Conservation (phyloP, 2,888 invertebrate species). For the Hemaris fuciformis region DNA sequence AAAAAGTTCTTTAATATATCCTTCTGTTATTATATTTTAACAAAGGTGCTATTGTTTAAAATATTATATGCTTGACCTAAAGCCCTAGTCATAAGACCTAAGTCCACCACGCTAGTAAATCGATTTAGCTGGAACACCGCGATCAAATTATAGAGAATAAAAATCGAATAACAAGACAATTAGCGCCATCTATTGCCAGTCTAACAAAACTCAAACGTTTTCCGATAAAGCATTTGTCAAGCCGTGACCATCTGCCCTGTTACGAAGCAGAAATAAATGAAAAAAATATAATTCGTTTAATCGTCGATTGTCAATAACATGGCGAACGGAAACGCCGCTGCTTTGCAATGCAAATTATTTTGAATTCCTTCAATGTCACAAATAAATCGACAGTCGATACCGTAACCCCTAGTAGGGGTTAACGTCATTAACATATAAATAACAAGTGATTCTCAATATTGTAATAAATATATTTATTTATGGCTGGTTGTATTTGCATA, state of each 20-base stretch:
- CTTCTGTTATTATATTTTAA: no score
- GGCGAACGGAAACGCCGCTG: constrained; percentile 52
- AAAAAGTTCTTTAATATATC: no score
- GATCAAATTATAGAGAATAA: background rate
- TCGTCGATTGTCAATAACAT: constrained; percentile 65
- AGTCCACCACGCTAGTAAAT: no score
- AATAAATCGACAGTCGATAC: constrained; percentile 38
- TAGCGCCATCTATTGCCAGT: constrained; percentile 37
- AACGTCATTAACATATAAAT: constrained; percentile 73
- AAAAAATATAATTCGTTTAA: constrained; percentile 51
- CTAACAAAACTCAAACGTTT: background rate
- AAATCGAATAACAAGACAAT: background rate
- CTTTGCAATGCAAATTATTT: constrained; percentile 72
- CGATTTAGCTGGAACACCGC: no score
- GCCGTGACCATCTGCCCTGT: constrained; percentile 52
- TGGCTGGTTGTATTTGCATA: constrained; percentile 42
- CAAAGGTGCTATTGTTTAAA: no score
- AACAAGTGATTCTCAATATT: constrained; percentile 41
- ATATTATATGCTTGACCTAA: no score
- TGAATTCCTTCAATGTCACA: constrained; percentile 68
- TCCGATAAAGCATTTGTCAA: constrained; percentile 4
- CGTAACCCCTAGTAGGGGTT: constrained; percentile 51
- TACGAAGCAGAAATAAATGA: constrained; percentile 53
- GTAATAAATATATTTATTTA: constrained; percentile 37
- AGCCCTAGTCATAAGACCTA: no score